Evolutionary conservation across 2,888 invertebrate species (phyloP), one percentile per base, ranked within the genome.

Genomic region (Ornithoptera priamus): DNA sequence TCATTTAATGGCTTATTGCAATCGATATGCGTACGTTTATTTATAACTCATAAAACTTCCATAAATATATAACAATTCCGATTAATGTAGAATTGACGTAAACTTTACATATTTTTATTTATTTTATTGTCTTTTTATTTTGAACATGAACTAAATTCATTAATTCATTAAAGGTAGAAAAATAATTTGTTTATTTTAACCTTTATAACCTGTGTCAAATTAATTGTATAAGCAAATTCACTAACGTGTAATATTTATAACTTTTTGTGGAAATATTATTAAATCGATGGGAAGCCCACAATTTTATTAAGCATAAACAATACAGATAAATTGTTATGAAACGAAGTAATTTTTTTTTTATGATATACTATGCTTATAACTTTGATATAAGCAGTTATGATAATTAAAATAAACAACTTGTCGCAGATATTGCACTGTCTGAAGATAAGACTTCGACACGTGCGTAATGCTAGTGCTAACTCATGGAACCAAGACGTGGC

Each of bases 1-100:
- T 24, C 20, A 20, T 59, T 62, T 24, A 61, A 61, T 69, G 58
- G 74, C 71, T 77, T 81, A 81, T 82, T 82, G 80, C 81, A 77
- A 76, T 72, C 78, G 82, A 81, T 81, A 81, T 81, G 81, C 76
- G 72, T 53, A 8, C 62, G 62, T 53, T 42, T 46, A 42, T 70
- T 58, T 7, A 18, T 65, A 70, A 70, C 62, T 66, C 24, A 66
- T 50, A 62, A 59, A 67, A 39, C 59, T 60, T 70, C 58, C 50
- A 70, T 50, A 70, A 70, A 70, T 67, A 70, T 70, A 62, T 65
- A n/a, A 57, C 30, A 64, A 63, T 20, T 70, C 8, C 20, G 42
- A 53, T 63, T 60, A 56, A 69, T 73, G 63, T 72, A 71, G 69
- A 67, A 69, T 72, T 63, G 68, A 67, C 66, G 39, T 72, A 69